Evolutionary conservation across 2,888 invertebrate species (phyloP).

Genomic region (Kuschelorhynchus macadamiae): DNA sequence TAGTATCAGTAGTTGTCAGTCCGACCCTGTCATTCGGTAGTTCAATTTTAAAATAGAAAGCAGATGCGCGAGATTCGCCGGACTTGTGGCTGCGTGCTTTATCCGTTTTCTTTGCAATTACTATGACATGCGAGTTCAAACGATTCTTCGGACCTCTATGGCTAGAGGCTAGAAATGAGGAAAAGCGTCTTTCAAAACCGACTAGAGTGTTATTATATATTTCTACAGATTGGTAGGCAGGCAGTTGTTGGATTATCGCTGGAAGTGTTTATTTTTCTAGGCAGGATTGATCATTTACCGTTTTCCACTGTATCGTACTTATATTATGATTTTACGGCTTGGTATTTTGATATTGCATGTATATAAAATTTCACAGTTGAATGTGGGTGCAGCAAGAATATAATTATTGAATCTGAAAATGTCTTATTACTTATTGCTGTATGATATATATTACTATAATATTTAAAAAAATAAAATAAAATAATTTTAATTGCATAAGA

Average conservation of each 20-base stretch:
- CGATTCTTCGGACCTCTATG: slow-evolving; percentile 20
- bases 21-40: no score
- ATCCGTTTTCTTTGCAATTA: slow-evolving; percentile 30
- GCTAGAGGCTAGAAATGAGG: slow-evolving; percentile 14
- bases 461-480: no score
- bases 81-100: slow-evolving; percentile 17
- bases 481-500: no score
- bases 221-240: slow-evolving; percentile 37
- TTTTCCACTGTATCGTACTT: slow-evolving; percentile 27
- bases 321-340: slow-evolving; percentile 30
- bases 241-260: slow-evolving; percentile 30
- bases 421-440: no score
- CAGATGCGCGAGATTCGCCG: slow-evolving; percentile 22
- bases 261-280: slow-evolving; percentile 29
- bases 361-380: slow-evolving; percentile 19
- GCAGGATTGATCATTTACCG: slow-evolving; percentile 30
- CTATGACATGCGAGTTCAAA: slow-evolving; percentile 32
- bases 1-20: no score
- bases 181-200: slow-evolving; percentile 14
- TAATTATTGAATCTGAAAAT: no score
- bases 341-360: slow-evolving; percentile 15
- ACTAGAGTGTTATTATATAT: slow-evolving; percentile 30
- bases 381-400: background rate
- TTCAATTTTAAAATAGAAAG: no score
- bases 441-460: no score